Evolutionary conservation across 92 coral and sea anemone genomes (phyloP), one percentile per base, ranked within the genome.

Genomic region (Anthopleura xanthogrammica): DNA sequence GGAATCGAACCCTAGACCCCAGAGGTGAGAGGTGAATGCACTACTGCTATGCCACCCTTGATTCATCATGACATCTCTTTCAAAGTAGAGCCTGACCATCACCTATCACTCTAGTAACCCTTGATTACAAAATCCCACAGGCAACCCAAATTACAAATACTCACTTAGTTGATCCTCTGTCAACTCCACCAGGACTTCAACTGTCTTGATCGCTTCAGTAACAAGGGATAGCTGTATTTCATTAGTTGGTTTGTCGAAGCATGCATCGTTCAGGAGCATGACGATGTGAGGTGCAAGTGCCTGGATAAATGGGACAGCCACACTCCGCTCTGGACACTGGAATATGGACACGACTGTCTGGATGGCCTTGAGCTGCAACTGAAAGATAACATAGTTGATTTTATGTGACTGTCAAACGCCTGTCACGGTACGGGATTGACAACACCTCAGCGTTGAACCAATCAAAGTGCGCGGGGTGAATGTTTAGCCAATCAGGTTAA

Each of bases 271-370:
- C 43, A 97, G 90, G 72, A 97, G 80, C 89, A 93, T 86, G 65
- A 97, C 94, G 62, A 97, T 84, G 60, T 92, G 97, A 23, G 99
- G 99, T 3, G 98, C 99, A 41, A 97, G 79, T 4, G 96, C 89
- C 52, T 89, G 97, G 46, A 97, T 97, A 72, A 94, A 97, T 2
- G 98, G 98, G 14, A 87, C 88, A 42, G 95, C 80, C 22, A 95
- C 84, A 54, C 90, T 65, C 24, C 77, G 92, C 52, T 97, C 98
- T 55, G 93, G 90, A 84, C 95, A 97, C 85, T 87, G 95, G 83
- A 97, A 97, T 74, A 97, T 89, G 42, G 99, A 90, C 62, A 89
- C 88, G 17, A 89, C 83, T 55, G 99, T 97, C 78, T 97, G 95
- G 20, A 97, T 84, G 14, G 99, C 97, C 79, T 94, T 97, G 14